Evolutionary conservation across 2,797 vertebrate species (phyloP).

Genomic region (Acanthurus tractus): DNA sequence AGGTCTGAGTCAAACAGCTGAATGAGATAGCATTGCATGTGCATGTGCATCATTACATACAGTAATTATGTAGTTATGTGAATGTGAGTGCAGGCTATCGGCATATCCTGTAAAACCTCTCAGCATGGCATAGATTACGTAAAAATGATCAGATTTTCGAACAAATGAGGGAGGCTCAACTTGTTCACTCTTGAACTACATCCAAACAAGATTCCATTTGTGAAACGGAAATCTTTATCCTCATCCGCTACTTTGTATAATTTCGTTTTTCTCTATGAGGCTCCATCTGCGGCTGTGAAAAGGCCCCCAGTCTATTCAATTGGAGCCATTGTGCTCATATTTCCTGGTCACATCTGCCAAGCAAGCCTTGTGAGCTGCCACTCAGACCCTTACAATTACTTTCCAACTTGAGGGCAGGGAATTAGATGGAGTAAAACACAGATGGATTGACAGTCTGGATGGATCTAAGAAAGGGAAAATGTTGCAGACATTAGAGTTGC

Average conservation of each 20-base stretch:
- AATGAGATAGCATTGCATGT: neutral
- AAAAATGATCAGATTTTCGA: constrained; percentile 40
- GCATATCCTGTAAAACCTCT: neutral
- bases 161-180: constrained; percentile 35
- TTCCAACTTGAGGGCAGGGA: constrained; percentile 53
- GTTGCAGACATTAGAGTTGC: constrained; percentile 23
- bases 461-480: constrained; percentile 50
- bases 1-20: neutral
- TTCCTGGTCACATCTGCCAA: constrained; percentile 83
- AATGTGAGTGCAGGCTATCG: neutral
- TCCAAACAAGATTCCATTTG: constrained; percentile 71
- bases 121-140: neutral
- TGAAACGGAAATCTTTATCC: constrained; percentile 60
- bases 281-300: constrained; percentile 80
- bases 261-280: constrained; percentile 67
- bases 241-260: constrained; percentile 66
- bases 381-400: constrained; percentile 77
- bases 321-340: constrained; percentile 70
- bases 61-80: neutral
- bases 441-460: constrained; percentile 56
- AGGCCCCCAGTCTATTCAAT: constrained; percentile 69
- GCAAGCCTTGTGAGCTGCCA: constrained; percentile 78
- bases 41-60: neutral
- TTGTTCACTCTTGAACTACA: constrained; percentile 54
- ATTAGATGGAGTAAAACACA: constrained; percentile 55